Evolutionary conservation across 1,140 invertebrate species (phyloP), one percentile per base, ranked within the genome.

Genomic region (Pinna nobilis): DNA sequence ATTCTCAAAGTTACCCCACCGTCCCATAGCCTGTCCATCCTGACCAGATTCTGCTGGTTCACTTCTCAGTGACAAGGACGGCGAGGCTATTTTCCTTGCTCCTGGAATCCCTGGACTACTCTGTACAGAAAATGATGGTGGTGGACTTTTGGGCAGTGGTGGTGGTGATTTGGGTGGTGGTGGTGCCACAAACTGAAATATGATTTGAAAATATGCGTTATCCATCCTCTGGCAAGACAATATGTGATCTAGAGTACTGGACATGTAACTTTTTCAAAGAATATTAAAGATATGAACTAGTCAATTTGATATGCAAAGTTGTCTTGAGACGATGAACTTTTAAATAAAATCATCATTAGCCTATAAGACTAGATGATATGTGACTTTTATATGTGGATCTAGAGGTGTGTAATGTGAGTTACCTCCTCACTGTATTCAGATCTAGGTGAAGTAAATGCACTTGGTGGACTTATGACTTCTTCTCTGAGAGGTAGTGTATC

Each of bases 391-490:
- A n/a, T 11, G 39, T n/a, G 39, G n/a, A n/a, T 44, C 39, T 44
- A 44, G 39, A n/a, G n/a, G n/a, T n/a, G n/a, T n/a, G n/a, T n/a
- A n/a, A n/a, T n/a, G n/a, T n/a, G n/a, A n/a, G n/a, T n/a, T n/a
- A n/a, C n/a, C n/a, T n/a, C n/a, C n/a, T n/a, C n/a, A n/a, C n/a
- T n/a, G n/a, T n/a, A n/a, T n/a, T n/a, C 53, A 18, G 25, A 15
- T 7, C 53, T 33, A 20, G 68, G 68, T 6, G 73, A 75, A 37
- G 60, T 49, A 32, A 75, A 75, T 39, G 50, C 66, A 25, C 60
- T 65, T n/a, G 73, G 73, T 23, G 73, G 73, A 20, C 66, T 75
- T 28, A 69, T 69, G 32, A 68, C 37, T 15, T 25, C 39, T 44
- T n/a, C 39, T 44, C 37, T 11, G n/a, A 39, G 33, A 23, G 59